Base-by-base conservation (phyloP, 53 echinoderm and acorn worm genomes). In the Mesocentrotus franciscanus region DNA sequence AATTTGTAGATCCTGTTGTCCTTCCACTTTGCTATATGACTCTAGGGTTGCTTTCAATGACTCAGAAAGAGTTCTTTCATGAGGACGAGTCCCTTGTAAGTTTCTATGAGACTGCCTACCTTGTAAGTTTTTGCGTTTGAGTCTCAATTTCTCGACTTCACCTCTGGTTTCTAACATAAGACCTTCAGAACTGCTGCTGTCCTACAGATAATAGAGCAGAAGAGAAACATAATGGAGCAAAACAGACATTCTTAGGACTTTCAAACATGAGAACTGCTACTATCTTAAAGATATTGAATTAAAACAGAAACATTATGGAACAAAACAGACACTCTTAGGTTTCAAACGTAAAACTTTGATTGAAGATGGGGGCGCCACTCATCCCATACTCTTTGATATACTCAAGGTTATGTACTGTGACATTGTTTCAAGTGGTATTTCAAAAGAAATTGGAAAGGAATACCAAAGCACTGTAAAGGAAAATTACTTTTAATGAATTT, bases 111-210 rank as follows among this genome's bases (percentile, higher is more conserved):
- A 39, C 3, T 5, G 16, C 18, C 1, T 42, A 17, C 6, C 22
- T 81, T 33, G 81, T 17, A 81, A 1, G 8, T 61, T 61, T 26
- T 75, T 84, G n/a, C 66, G 39, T 61, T 61, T 94, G 34, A 94
- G 59, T 84, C 84, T 70, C 29, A 96, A 61, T 70, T 11, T 96
- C 60, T 78, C 66, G 0, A 93, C 95, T 39, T 96, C 96, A 84
- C 96, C 96, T 78, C 42, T 96, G 34, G 93, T 30, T 24, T 96
- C 93, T 18, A 90, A 95, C 56, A 96, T 93, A 26, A 96, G 61
- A 13, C 92, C 76, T 16, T 89, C 60, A 24, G 71, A 76, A 16
- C 42, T 55, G 17, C 30, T 92, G 55, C 85, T 93, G 17, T 78
- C 15, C 81, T 33, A 68, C 12, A 35, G 12, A 92, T 70, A 68